Conservation (phyloP, 2,888 invertebrate genomes). For the Callyntrura guangdongensis region DNA sequence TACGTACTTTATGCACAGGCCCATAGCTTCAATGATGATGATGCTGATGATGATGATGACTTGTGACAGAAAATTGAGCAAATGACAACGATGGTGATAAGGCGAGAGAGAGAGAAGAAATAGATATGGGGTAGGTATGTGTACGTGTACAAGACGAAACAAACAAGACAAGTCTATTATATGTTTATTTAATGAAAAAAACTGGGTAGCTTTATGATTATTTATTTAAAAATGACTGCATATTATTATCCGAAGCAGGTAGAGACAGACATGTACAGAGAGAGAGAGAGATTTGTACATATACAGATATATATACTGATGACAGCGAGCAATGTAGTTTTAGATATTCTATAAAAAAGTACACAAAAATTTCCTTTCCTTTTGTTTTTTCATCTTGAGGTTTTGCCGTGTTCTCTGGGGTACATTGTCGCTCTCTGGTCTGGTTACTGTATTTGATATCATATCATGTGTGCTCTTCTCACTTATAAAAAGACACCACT, state of each 20-base stretch:
- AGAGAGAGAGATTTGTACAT: neutral
- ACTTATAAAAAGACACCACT: too few species aligned
- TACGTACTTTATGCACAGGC: too few species aligned
- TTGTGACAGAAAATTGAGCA: slow-evolving; percentile 21
- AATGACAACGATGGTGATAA: slow-evolving; percentile 13
- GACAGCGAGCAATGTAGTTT: neutral
- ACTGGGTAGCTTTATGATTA: too few species aligned
- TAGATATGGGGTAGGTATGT: neutral
- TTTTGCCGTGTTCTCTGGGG: too few species aligned
- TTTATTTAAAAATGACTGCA: too few species aligned
- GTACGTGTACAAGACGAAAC: neutral
- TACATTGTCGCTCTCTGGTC: neutral
- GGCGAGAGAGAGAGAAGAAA: neutral
- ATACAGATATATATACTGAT: neutral
- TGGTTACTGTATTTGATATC: neutral
- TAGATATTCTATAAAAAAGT: neutral
- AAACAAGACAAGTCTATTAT: neutral
- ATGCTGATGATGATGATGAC: too few species aligned
- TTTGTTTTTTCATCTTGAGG: neutral
- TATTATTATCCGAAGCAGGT: too few species aligned
- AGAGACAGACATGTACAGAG: neutral
- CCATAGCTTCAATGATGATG: too few species aligned
- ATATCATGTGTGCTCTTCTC: neutral
- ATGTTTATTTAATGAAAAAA: too few species aligned
- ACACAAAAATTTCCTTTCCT: neutral